phyloP scores from a whole-genome alignment of 2,113 vertebrate genomes.

The Otolemur garnettii region DNA sequence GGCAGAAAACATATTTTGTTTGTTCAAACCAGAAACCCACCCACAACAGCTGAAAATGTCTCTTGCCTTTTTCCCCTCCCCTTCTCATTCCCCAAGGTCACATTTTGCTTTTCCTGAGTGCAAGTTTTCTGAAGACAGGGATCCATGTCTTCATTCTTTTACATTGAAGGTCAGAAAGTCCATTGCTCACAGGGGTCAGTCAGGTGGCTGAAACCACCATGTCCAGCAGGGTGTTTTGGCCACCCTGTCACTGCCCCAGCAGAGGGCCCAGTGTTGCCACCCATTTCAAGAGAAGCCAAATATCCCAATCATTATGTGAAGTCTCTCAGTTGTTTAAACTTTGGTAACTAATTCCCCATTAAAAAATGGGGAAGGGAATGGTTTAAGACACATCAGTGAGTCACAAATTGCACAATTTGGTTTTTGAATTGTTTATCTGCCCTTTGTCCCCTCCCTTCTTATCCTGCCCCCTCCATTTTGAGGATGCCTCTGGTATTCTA shows the following conservation, averaged over 20 bases:
- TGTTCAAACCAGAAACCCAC: not conserved
- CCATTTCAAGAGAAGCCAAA: not conserved
- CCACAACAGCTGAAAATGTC: not conserved
- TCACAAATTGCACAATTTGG: not conserved
- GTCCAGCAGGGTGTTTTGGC: not conserved
- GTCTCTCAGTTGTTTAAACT: not conserved
- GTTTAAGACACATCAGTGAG: not conserved
- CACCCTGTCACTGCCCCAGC: accelerated
- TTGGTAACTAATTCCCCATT: not conserved
- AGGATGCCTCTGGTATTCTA: not conserved
- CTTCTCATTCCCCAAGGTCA: not conserved
- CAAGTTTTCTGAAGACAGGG: not conserved
- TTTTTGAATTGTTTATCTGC: not conserved
- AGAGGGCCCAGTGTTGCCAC: not conserved
- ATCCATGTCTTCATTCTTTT: not conserved
- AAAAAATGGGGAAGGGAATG: not conserved
- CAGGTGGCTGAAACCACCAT: not conserved
- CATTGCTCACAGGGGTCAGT: not conserved
- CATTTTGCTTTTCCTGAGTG: not conserved
- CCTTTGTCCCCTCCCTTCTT: not conserved
- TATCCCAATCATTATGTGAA: not conserved
- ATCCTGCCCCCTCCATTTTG: not conserved
- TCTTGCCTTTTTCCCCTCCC: not conserved
- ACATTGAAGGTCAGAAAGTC: not conserved
- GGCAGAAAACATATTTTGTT: not conserved